Evolutionary conservation across 1,140 invertebrate genomes (phyloP).

Genomic region (Drosophila bifasciata): DNA sequence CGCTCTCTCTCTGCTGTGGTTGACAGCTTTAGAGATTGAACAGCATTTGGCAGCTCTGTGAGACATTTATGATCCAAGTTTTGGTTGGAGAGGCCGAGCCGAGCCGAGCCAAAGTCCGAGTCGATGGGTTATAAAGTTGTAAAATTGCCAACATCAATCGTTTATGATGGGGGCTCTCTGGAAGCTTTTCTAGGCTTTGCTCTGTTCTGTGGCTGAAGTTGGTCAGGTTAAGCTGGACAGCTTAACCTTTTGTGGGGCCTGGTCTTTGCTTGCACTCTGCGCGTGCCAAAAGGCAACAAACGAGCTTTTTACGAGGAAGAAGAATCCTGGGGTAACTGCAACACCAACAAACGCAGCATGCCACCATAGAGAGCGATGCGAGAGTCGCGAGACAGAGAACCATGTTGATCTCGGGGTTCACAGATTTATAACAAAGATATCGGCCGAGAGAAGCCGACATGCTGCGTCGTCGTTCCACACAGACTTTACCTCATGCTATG

Average conservation of each 20-base stretch:
- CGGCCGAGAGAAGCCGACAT: slow-evolving; percentile 66
- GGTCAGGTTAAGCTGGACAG: slow-evolving; percentile 69
- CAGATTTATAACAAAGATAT: slow-evolving; percentile 83
- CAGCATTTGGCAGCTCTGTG: slow-evolving; percentile 55
- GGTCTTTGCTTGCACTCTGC: slow-evolving; percentile 71
- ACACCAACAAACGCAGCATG: slow-evolving; percentile 77
- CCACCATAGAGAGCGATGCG: background rate
- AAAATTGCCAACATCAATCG: slow-evolving; percentile 72
- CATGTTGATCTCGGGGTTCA: slow-evolving; percentile 76
- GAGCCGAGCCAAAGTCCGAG: background rate
- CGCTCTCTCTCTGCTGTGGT: slow-evolving; percentile 18
- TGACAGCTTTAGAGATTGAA: slow-evolving; percentile 54
- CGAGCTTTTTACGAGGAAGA: slow-evolving; percentile 71
- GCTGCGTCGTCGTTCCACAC: slow-evolving; percentile 55
- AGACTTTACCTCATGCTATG: slow-evolving; percentile 63
- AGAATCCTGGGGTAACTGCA: slow-evolving; percentile 50
- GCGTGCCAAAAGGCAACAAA: slow-evolving; percentile 80
- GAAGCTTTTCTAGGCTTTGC: slow-evolving; percentile 11
- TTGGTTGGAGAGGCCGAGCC: slow-evolving; percentile 10
- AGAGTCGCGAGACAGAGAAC: background rate
- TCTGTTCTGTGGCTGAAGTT: slow-evolving; percentile 6
- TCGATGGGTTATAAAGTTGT: slow-evolving; percentile 66
- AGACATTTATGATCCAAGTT: slow-evolving; percentile 59
- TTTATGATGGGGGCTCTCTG: slow-evolving; percentile 46
- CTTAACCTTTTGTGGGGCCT: slow-evolving; percentile 67